phyloP scores from a whole-genome alignment of 2,113 vertebrate genomes.

The Oxyura jamaicensis region DNA sequence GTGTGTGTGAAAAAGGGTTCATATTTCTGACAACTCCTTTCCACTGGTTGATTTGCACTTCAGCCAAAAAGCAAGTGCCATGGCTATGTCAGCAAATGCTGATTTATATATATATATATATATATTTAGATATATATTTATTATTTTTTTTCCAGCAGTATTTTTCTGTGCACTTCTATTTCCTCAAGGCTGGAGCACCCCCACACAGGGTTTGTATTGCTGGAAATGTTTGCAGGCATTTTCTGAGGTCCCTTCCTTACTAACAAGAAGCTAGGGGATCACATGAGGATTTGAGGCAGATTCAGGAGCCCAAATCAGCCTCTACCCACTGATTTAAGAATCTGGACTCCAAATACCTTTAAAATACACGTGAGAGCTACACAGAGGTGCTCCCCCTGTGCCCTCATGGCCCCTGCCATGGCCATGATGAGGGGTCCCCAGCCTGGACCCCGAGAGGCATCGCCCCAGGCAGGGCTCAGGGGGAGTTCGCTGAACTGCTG shows the following conservation, averaged over 20 bases:
- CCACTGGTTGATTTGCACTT: not conserved
- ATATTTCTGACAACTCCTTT: no score
- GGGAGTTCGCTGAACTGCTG: not conserved
- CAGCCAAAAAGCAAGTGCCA: not conserved
- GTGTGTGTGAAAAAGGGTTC: no score
- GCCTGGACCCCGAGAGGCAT: not conserved
- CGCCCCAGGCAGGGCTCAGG: not conserved
- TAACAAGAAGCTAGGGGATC: not conserved
- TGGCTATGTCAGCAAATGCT: not conserved
- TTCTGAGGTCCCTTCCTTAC: not conserved
- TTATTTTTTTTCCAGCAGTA: not conserved
- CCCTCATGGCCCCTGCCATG: accelerated
- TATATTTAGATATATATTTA: no score
- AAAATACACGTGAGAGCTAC: not conserved
- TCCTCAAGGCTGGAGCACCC: not conserved
- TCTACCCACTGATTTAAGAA: not conserved
- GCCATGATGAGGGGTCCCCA: not conserved
- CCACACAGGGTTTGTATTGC: accelerated
- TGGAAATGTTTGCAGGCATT: not conserved
- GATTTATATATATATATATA: no score
- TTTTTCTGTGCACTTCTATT: not conserved
- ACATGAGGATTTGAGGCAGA: not conserved
- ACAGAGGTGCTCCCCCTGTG: not conserved
- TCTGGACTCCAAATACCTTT: not conserved
- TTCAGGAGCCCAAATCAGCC: not conserved